Evolutionary conservation across 2,888 invertebrate species (phyloP), one percentile per base, ranked within the genome.

Genomic region (Drosophila anceps): DNA sequence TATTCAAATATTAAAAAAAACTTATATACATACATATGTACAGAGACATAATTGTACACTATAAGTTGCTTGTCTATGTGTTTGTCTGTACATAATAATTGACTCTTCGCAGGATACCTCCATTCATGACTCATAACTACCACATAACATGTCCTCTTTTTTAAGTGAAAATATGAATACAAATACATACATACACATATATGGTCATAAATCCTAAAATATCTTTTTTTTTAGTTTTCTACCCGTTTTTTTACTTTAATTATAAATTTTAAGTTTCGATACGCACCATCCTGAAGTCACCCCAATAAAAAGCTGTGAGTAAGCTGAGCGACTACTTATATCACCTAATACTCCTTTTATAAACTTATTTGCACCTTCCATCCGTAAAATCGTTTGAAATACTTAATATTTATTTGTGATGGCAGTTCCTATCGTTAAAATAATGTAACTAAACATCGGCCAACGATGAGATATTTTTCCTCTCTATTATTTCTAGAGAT

Each of bases 271-370:
- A 0, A 13, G 12, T 20, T 20, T 6, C 7, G 13, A 12, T 35
- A 59, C 94, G 92, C 94, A 98, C 98, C 98, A 98, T 95, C 98
- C 98, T 86, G 97, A 96, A 73, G 96, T 95, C 73, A 96, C 96
- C 80, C 98, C 98, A 92, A 98, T 95, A 84, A 96, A 93, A 81
- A 98, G 94, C 94, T 98, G 98, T 93, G 98, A 97, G 24, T 96
- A 96, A 41, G 97, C 97, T 9, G 98, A 97, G 68, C 96, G 95
- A 93, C 96, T 96, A 73, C 96, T 96, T 72, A 98, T 95, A 91
- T 98, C 97, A 50, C 95, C 95, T 69, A 97, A 93, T 59, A 97
- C 39, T 61, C 76, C 55, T 58, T 76, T 76, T 33, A 97, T 93
- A 79, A 96, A 94, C 74, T 95, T 95, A 91, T 96, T 96, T 1